Evolutionary conservation across 1,140 invertebrate species (phyloP), one percentile per base, ranked within the genome.

Genomic region (Orius insidiosus): DNA sequence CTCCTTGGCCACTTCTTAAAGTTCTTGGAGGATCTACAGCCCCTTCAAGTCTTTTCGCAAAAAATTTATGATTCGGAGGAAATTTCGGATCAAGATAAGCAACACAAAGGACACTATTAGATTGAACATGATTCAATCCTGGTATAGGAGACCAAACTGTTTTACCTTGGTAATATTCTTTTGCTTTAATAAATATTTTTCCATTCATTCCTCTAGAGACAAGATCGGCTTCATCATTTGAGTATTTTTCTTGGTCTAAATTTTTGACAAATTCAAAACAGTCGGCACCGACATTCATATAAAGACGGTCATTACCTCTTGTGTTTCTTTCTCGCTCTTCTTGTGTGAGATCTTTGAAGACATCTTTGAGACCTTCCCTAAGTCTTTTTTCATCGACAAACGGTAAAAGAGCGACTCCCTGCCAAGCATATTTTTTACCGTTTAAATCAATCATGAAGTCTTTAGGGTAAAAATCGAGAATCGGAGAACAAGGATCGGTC

Each of bases 401-500:
- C 30, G 96, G 96, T 41, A 99, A 64, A 7, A 99, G 62, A 4
- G 95, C 95, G 7, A 99, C 95, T 47, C 95, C 95, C 69, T 98
- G 94, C 95, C 95, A 99, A 42, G 94, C 94, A 67, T 87, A 98
- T 64, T 96, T 98, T 64, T 99, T 99, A 13, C 39, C 39, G n/a
- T 41, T 8, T 6, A 38, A 45, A 15, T 39, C 13, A 9, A 39
- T 39, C 10, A 14, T 11, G 7, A 15, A 7, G 60, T 98, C 88
- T 60, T 78, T 80, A 0, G 96, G 96, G 68, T 99, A 99, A 66
- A 99, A 98, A 65, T 99, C 96, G 53, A 98, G 96, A 37, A 99
- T 98, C 1, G 85, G 64, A 1, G 94, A 98, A 54, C 82, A 85
- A 2, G 87, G 80, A 66, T 90, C 80, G 41, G 67, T 78, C 96